Conservation (phyloP, 2,797 vertebrate species). For the Synanceia verrucosa region DNA sequence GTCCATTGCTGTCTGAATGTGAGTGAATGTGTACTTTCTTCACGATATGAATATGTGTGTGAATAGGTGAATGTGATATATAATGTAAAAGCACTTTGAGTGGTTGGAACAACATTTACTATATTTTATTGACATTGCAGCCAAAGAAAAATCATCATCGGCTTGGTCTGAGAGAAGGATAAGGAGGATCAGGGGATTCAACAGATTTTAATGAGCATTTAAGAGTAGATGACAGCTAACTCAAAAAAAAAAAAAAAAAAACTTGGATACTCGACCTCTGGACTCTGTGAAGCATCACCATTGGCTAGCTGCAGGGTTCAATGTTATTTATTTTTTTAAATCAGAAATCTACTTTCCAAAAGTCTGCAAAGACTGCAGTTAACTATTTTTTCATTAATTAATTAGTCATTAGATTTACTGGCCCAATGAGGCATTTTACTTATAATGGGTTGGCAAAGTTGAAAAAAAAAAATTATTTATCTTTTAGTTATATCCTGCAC, state of each 20-base stretch:
- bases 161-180: neutral
- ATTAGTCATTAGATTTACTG: neutral
- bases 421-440: neutral
- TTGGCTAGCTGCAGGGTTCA: neutral
- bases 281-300: neutral
- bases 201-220: slow-evolving; percentile 3
- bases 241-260: no score
- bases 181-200: neutral
- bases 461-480: neutral
- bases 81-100: no score
- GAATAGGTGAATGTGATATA: no score
- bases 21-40: no score
- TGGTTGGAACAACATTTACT: no score
- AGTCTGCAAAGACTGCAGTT: no score
- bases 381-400: no score
- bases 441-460: neutral
- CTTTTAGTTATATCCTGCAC: neutral
- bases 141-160: neutral
- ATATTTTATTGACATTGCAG: neutral
- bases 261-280: no score
- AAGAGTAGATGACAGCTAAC: neutral
- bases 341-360: no score
- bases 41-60: no score
- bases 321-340: no score
- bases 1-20: no score